Evolutionary conservation across 2,113 vertebrate species (phyloP).

Genomic region (Maccullochella peelii): DNA sequence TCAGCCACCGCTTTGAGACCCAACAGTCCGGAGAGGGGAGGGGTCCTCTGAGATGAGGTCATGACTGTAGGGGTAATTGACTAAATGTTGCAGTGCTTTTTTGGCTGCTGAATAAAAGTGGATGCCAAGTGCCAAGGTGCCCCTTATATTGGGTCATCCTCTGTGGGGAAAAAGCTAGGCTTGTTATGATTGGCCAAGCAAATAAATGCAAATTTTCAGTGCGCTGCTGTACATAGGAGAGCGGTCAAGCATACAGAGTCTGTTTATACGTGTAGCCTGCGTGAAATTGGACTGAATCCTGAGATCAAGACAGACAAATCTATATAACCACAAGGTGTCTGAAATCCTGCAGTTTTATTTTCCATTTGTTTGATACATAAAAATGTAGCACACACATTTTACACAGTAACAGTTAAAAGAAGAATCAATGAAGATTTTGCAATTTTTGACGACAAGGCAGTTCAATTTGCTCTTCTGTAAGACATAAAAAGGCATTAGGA

Average conservation of each 20-base stretch:
- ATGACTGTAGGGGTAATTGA: background rate
- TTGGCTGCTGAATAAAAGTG: background rate
- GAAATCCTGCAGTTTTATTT: background rate
- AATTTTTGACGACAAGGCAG: background rate
- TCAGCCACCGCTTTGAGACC: background rate
- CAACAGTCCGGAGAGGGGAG: background rate
- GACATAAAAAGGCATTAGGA: background rate
- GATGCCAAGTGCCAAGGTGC: conserved; percentile 1
- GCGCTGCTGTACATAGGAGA: background rate
- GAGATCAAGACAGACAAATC: conserved; percentile 7
- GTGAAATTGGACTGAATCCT: conserved; percentile 29
- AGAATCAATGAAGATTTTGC: background rate
- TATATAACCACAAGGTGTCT: background rate
- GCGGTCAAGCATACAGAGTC: conserved; percentile 2
- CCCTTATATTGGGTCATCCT: background rate
- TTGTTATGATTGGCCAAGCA: conserved; percentile 9
- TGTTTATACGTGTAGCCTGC: conserved; percentile 2
- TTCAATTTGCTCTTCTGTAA: background rate
- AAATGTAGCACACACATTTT: background rate
- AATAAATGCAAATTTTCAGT: conserved; percentile 9
- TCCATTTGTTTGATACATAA: background rate
- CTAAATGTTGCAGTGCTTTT: conserved; percentile 2
- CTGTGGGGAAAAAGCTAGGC: background rate
- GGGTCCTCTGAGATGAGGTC: conserved; percentile 9
- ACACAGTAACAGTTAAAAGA: background rate